A percentile compares a stretch with the other conserved stretches of the same genome.
These are phyloP conservation scores for Neocrepidodera transversa DNA, from an alignment of 2,888 invertebrate genomes.

Conservation along the genomic window DNA sequence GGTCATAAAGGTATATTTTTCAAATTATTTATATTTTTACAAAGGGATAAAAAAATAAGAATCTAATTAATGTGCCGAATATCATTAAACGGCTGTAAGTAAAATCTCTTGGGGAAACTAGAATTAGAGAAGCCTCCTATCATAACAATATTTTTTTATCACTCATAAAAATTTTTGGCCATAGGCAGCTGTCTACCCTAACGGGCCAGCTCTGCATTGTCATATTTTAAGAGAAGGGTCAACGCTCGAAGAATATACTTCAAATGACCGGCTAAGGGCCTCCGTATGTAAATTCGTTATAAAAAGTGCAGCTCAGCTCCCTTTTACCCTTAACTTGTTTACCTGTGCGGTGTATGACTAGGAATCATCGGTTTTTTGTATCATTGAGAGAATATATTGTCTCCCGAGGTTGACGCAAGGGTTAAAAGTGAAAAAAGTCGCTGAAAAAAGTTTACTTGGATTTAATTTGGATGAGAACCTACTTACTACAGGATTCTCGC, in stretches of 20 bases:
- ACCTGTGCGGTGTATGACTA: slow-evolving; percentile 34
- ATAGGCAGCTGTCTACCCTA: neutral
- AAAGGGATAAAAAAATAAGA: too few relatives aligned
- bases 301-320: slow-evolving; percentile 36
- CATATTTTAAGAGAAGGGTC: slow-evolving; percentile 35
- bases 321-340: slow-evolving; percentile 22
- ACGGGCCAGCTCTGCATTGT: neutral
- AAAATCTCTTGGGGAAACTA: too few relatives aligned
- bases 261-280: slow-evolving; percentile 45
- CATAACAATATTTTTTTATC: neutral
- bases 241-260: slow-evolving; percentile 40
- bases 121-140: too few relatives aligned
- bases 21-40: too few relatives aligned
- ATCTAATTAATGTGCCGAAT: too few relatives aligned
- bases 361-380: slow-evolving; percentile 36
- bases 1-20: too few relatives aligned
- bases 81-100: too few relatives aligned
- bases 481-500: neutral
- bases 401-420: slow-evolving; percentile 33
- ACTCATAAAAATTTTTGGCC: neutral
- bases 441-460: slow-evolving; percentile 34
- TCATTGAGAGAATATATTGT: slow-evolving; percentile 23
- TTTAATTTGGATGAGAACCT: slow-evolving; percentile 32
- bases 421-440: slow-evolving; percentile 30
- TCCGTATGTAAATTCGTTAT: slow-evolving; percentile 43